A percentile compares a stretch with the other conserved stretches of the same genome.
Evolutionary conservation across 1,140 invertebrate genomes (phyloP).

Genomic region (Acromyrmex charruanus): DNA sequence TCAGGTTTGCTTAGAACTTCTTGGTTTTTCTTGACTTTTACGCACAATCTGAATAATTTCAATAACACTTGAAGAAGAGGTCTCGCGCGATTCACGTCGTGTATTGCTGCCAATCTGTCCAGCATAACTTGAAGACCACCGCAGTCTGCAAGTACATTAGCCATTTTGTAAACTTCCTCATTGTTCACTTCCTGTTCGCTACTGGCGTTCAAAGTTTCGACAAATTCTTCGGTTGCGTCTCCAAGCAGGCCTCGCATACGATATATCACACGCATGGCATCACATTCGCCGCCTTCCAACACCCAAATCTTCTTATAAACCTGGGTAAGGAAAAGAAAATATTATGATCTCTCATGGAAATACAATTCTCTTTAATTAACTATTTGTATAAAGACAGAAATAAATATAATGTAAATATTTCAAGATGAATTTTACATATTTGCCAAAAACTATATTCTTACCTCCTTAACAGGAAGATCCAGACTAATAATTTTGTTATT

Average conservation of each 20-base stretch:
- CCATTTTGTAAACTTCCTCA: constrained; percentile 96
- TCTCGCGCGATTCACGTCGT: constrained; percentile 91
- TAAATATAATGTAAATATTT: constrained; percentile 14
- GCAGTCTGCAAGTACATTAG: constrained; percentile 91
- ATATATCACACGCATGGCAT: constrained; percentile 99
- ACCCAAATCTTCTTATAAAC: constrained; percentile 95
- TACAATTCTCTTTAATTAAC: constrained; percentile 35
- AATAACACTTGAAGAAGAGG: constrained; percentile 94
- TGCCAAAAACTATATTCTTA: constrained; percentile 79
- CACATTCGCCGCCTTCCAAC: constrained; percentile 93
- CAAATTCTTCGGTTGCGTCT: constrained; percentile 99
- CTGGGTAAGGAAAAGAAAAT: constrained; percentile 64
- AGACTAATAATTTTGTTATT: constrained; percentile 99
- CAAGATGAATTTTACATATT: constrained; percentile 12
- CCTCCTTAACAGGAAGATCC: constrained; percentile 98
- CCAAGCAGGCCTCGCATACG: constrained; percentile 98
- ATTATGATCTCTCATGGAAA: neutral
- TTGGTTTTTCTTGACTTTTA: constrained; percentile 92
- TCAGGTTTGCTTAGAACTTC: constrained; percentile 90
- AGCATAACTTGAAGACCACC: constrained; percentile 93
- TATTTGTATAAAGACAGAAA: constrained; percentile 24
- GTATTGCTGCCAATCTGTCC: constrained; percentile 87
- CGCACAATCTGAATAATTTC: constrained; percentile 94
- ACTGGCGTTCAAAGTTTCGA: constrained; percentile 96
- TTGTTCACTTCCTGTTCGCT: constrained; percentile 96